A percentile compares a stretch with the other conserved stretches of the same genome.
phyloP scores from a whole-genome alignment of 2,797 vertebrate genomes.

The Otolemur crassicaudatus region DNA sequence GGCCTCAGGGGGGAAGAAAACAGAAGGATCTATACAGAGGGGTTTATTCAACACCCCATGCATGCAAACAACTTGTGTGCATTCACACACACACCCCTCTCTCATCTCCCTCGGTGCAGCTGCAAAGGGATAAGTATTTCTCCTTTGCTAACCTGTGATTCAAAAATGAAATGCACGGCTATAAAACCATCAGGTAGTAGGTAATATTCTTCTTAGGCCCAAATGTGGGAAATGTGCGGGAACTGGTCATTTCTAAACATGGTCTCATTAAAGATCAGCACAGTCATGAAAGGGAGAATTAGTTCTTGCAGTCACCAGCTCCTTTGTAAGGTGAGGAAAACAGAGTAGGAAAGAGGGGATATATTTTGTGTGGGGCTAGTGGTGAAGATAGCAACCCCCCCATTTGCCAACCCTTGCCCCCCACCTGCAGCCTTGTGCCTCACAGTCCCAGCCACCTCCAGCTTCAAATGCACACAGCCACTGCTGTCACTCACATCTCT shows the following conservation, averaged over 20 bases:
- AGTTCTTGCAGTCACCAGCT: neutral
- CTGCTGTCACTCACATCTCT: neutral
- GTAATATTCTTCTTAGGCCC: neutral
- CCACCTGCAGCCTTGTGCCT: neutral
- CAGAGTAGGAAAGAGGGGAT: neutral
- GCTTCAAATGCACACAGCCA: neutral
- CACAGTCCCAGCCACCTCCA: rapidly evolving
- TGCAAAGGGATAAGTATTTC: neutral
- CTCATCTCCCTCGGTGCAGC: neutral
- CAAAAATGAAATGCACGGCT: slow-evolving; percentile 48
- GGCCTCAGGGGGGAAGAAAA: neutral
- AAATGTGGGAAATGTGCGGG: neutral
- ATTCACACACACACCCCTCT: neutral
- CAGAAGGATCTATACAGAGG: slow-evolving; percentile 42
- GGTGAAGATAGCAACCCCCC: neutral
- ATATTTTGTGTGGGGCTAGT: neutral
- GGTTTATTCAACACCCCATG: neutral
- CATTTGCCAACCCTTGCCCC: neutral
- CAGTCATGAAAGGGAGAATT: neutral
- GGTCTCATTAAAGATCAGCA: neutral
- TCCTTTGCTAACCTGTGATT: neutral
- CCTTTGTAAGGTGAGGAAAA: neutral
- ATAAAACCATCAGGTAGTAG: neutral
- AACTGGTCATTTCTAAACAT: neutral
- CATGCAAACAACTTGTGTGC: neutral